Base-by-base conservation (phyloP, 1,140 invertebrate genomes). In the Parasteatoda tepidariorum region DNA sequence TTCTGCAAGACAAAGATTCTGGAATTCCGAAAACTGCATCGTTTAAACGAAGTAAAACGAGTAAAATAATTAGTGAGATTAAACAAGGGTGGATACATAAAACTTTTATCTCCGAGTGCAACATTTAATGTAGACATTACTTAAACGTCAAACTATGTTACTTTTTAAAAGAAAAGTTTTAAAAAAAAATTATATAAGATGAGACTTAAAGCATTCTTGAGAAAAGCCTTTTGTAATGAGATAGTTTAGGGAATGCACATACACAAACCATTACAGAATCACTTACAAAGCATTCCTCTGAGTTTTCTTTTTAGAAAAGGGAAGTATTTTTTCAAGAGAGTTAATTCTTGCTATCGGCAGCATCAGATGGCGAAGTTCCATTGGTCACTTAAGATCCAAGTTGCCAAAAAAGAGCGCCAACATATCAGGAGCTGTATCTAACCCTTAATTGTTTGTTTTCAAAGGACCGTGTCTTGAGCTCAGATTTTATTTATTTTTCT, bases 1-100 rank as follows among this genome's bases (percentile, higher is more conserved):
- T 55, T 5, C 34, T 9, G 7, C 34, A 66, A 48, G 66, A 78
- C 74, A 78, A 78, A 78, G 74, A 64, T 78, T 78, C 61, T 28
- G 71, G 57, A 74, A 61, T 74, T 74, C 57, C 54, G 57, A 48
- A 61, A 71, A 61, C 22, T 61, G 26, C 59, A 30, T 66, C 61
- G 38, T 66, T 78, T 78, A 66, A 78, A 15, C 24, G 54, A 57
- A 57, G 68, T 57, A 73, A 73, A 73, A 38, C 31, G 24, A 66
- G 59, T 78, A 41, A 66, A 78, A 78, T 78, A 78, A 78, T 78
- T 78, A 78, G 74, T 64, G 74, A 78, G 57, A 78, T 78, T 64
- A 78, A 78, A 78, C 74, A 78, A 78, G 74, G 71, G 57, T 55
- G 59, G 59, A 24, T 66, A 31, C 34, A 78, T 78, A 78, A 78